Evolutionary conservation across 2,888 invertebrate genomes (phyloP).

Genomic region (Ormyrus nitidulus): DNA sequence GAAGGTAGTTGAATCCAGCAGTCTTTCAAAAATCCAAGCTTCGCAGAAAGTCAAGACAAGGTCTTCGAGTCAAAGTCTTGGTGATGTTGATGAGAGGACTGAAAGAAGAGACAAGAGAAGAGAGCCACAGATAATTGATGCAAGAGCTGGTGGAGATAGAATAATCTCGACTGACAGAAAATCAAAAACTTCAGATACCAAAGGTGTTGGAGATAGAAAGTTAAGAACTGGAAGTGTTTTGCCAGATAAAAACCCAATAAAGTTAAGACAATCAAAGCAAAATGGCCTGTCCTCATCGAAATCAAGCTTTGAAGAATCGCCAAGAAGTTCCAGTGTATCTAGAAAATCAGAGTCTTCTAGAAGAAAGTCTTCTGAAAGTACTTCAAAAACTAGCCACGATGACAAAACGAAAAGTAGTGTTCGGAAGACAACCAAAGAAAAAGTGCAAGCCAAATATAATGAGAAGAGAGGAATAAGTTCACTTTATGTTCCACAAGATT

Average conservation of each 20-base stretch:
- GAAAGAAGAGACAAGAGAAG: conserved; percentile 38
- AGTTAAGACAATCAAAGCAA: conserved; percentile 18
- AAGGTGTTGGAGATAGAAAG: no score
- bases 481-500: conserved; percentile 65
- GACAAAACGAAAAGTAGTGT: conserved; percentile 2
- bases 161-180: background rate
- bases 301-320: conserved; percentile 30
- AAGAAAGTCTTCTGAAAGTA: background rate
- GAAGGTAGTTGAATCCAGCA: conserved; percentile 38
- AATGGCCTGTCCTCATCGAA: conserved; percentile 16
- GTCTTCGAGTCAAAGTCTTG: conserved; percentile 1
- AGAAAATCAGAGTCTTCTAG: conserved; percentile 1
- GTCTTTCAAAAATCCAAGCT: conserved; percentile 41
- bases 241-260: conserved; percentile 49
- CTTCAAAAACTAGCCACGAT: background rate
- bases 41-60: conserved; percentile 16
- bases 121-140: conserved; percentile 35
- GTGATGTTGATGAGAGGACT: conserved; percentile 7
- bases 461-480: conserved; percentile 69
- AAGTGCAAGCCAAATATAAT: conserved; percentile 54
- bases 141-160: conserved; percentile 26
- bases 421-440: conserved; percentile 49
- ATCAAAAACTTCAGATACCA: background rate
- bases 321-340: background rate
- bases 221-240: conserved; percentile 18